These are phyloP conservation scores for Lasioglossum albipes DNA, from an alignment of 1,140 invertebrate species.

Conservation along the genomic window DNA sequence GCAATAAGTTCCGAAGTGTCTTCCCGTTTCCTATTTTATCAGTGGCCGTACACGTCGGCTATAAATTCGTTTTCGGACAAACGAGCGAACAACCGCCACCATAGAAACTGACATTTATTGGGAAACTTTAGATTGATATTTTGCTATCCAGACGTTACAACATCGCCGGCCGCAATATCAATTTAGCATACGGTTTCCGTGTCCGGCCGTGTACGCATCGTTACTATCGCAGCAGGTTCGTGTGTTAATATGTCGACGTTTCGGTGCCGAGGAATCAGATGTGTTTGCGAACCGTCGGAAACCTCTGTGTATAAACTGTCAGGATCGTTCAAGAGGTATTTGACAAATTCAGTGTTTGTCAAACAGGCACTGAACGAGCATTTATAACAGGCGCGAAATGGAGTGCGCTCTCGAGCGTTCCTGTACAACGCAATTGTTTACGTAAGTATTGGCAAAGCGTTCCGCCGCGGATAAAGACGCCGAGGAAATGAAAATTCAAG, in stretches of 20 bases:
- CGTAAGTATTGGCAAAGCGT: too few species aligned
- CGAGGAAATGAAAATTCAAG: too few species aligned
- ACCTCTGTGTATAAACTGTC: neutral
- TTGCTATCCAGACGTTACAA: constrained; percentile 24
- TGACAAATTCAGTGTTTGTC: too few species aligned
- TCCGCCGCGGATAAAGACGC: too few species aligned
- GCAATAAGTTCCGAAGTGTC: too few species aligned
- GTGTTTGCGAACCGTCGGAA: neutral
- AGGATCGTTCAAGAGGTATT: neutral
- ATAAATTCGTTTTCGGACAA: constrained; percentile 34
- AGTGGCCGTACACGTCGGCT: neutral
- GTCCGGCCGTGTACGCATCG: neutral
- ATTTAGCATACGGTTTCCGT: constrained; percentile 3
- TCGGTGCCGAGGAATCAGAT: neutral
- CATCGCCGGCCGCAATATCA: constrained; percentile 32
- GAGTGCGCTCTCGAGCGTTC: too few species aligned
- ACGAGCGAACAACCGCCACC: neutral
- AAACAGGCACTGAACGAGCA: too few species aligned
- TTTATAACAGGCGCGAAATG: too few species aligned
- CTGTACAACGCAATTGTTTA: too few species aligned
- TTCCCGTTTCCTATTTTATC: too few species aligned
- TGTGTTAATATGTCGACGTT: neutral
- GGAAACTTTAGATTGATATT: constrained; percentile 50
- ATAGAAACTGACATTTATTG: constrained; percentile 38
- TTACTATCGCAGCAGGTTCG: neutral